Base-by-base conservation (phyloP, 2,797 vertebrate species). In the Calcarius lapponicus region DNA sequence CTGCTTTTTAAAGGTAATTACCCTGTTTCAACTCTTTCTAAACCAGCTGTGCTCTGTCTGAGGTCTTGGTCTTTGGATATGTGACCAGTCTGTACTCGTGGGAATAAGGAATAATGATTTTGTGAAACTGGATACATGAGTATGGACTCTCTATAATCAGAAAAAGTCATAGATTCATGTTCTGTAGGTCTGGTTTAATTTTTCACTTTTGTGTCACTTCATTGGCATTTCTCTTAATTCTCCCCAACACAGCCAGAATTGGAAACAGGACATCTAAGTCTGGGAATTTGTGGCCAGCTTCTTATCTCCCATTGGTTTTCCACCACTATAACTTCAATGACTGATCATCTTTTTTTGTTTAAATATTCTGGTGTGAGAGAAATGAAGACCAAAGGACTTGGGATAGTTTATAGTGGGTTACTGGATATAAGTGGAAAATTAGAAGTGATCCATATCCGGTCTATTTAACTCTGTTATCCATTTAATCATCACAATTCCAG, bases 171-270 rank as follows among this genome's bases (percentile, higher is more conserved):
- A 85, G 80, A 64, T 88, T 86, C 56, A 7, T 88, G 51, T 88
- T 94, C 64, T 17, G 24, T 69, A 76, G 90, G 80, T 90, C 90
- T 95, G 90, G 56, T 94, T 95, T 95, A 86, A 94, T 96, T 95
- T 95, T 90, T 90, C 88, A 82, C 83, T 95, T 92, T 86, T 86
- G 71, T 94, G 88, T 95, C 94, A 92, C 67, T 95, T 85, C 91
- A 32, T 43, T 96, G 94, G 83, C 94, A 88, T 95, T 95, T 95
- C 78, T 95, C 80, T 92, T 96, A 82, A 93, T 93, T 96, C 70
- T 84, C 42, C 78, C 78, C 60, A 94, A 61, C 65, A 4, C 14
- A 80, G 74, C 42, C 92, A 78, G 95, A 95, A 96, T 92, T 95
- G 81, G 88, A 94, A 96, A 93, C 91, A 95, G 91, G 90, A 91